phyloP scores from a whole-genome alignment of 2,113 vertebrate species.

The Ardeotis arabs region DNA sequence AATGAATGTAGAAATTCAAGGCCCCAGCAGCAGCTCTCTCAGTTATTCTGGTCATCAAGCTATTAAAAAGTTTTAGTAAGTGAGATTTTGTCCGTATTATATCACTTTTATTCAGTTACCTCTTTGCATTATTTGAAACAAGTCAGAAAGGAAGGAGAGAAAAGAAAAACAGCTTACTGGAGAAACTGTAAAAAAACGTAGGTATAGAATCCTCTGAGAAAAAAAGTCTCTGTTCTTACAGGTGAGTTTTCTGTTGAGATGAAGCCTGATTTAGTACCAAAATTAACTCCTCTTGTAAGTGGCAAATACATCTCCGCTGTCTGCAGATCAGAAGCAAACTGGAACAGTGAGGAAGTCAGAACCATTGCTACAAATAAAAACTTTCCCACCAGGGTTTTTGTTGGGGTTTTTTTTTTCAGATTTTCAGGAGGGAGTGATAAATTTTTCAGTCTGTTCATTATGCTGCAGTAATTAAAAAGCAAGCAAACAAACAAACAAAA shows the following conservation, averaged over 20 bases:
- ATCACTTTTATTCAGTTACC: neutral
- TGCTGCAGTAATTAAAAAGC: neutral
- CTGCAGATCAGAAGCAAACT: neutral
- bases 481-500: neutral
- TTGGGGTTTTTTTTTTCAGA: neutral
- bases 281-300: neutral
- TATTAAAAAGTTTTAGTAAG: neutral
- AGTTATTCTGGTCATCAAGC: neutral
- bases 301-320: neutral
- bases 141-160: neutral
- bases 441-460: neutral
- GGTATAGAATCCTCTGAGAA: neutral
- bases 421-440: neutral
- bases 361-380: neutral
- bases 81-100: neutral
- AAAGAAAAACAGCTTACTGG: neutral
- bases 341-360: neutral
- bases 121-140: neutral
- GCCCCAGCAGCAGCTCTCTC: neutral
- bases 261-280: neutral
- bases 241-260: neutral
- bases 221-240: neutral
- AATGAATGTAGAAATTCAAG: conserved; percentile 28
- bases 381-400: neutral
- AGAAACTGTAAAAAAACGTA: neutral